Percentiles rank a stretch among this genome's conserved stretches.
Evolutionary conservation across 1,140 invertebrate species (phyloP).

Genomic region (Lanistes nyassanus): DNA sequence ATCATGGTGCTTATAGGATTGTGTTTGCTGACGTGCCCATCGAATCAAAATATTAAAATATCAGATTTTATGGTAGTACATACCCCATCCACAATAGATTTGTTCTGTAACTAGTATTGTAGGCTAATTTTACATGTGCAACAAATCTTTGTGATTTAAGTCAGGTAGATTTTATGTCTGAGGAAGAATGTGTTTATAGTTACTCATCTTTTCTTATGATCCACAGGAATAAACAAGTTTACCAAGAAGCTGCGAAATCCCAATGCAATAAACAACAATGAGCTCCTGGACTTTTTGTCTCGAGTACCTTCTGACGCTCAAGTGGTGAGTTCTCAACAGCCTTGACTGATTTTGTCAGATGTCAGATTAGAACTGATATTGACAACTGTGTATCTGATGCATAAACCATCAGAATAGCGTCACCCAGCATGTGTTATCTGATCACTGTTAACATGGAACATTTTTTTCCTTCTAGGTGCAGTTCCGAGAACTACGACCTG

Average conservation of each 20-base stretch:
- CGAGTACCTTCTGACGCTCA: conserved; percentile 95
- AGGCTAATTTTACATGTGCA: no score
- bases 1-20: no score
- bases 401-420: no score
- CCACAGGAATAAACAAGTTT: conserved; percentile 88
- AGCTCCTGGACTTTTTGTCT: conserved; percentile 94
- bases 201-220: no score
- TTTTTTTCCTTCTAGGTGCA: conserved; percentile 44
- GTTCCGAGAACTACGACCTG: conserved; percentile 52
- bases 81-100: no score
- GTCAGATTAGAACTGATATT: neutral
- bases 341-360: neutral
- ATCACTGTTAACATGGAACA: neutral
- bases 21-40: no score
- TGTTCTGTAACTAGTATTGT: no score
- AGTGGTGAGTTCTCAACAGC: conserved; percentile 68
- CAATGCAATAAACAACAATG: conserved; percentile 96
- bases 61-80: no score
- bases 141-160: no score
- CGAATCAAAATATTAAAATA: no score
- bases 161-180: no score
- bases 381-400: neutral
- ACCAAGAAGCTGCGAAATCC: conserved; percentile 91
- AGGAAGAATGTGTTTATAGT: no score
- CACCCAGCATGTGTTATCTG: neutral